Base-by-base conservation (phyloP, 1,140 invertebrate species). In the Zaprionus capensis region DNA sequence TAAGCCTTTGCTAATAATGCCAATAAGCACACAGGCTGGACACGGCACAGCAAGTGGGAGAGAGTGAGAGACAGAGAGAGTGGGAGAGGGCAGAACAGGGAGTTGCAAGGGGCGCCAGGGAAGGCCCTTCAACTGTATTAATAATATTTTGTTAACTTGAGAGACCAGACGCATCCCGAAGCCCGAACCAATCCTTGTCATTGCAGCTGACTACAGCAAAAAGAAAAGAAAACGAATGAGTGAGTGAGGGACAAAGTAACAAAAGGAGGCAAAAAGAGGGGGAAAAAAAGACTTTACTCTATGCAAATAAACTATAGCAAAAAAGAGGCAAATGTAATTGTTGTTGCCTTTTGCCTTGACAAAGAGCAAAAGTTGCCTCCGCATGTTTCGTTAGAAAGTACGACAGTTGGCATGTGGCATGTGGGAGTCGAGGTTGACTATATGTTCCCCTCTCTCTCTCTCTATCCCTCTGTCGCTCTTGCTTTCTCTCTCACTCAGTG, bases 1-100 rank as follows among this genome's bases (percentile, higher is more conserved):
- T 88, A 87, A 88, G 81, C 84, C 84, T 87, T 81, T 81, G 53
- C 85, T 90, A 88, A 88, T 88, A 88, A 88, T 73, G 81, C 85
- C 84, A 88, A 88, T 88, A 90, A 81, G 56, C 78, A 55, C 22
- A 63, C 24, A 31, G 22, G 53, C 24, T 24, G 46, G 46, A 51
- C 46, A 46, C 41, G 41, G 41, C 15, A n/a, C 5, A 7, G 5
- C 4, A 2, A 6, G 38, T 6, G 41, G 36, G 56, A 5, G 6
- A 56, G 55, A 34, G 7, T 5, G 55, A 17, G 4, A 15, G 5
- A 41, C 22, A 44, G 58, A 17, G 46, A 46, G 17, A 7, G 31
- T 2, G 31, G 31, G 9, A 66, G 17, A 72, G 20, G 1, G 53
- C 3, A 34, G 6, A 28, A 6, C 6, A 1, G 26, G 26, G 1